Conservation (phyloP, 2,797 vertebrate species). For the Astyanax mexicanus region DNA sequence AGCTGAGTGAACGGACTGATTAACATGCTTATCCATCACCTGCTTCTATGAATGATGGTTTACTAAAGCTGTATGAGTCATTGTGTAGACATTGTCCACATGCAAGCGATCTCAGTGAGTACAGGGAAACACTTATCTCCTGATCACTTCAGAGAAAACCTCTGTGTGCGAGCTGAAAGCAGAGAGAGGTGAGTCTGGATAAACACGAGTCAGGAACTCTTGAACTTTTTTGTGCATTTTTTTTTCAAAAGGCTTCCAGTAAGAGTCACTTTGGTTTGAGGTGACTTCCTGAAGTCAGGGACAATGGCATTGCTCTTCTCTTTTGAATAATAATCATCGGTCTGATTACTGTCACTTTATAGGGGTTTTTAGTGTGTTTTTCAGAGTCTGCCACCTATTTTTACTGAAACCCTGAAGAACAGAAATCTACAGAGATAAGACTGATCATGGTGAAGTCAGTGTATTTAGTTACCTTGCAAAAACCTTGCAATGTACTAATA, state of each 20-base stretch:
- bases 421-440: too few relatives aligned
- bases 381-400: slow-evolving; percentile 54
- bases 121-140: slow-evolving; percentile 56
- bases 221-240: slow-evolving; percentile 56
- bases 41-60: slow-evolving; percentile 49
- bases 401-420: slow-evolving; percentile 55
- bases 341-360: slow-evolving; percentile 56
- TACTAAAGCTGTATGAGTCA: slow-evolving; percentile 63
- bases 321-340: slow-evolving; percentile 65
- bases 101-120: slow-evolving; percentile 42
- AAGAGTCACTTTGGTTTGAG: slow-evolving; percentile 74
- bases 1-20: slow-evolving; percentile 28
- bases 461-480: background rate
- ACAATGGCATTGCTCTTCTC: slow-evolving; percentile 70
- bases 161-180: slow-evolving; percentile 60
- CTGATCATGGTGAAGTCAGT: too few relatives aligned
- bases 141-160: slow-evolving; percentile 49
- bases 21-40: slow-evolving; percentile 30
- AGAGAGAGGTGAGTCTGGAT: slow-evolving; percentile 64
- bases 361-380: slow-evolving; percentile 68
- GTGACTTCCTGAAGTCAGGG: slow-evolving; percentile 80
- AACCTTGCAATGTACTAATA: background rate
- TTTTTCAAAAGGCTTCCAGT: slow-evolving; percentile 77
- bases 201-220: slow-evolving; percentile 45
- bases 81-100: slow-evolving; percentile 53